Base-by-base conservation (phyloP, 2,888 invertebrate genomes). In the Masnerella sp. region DNA sequence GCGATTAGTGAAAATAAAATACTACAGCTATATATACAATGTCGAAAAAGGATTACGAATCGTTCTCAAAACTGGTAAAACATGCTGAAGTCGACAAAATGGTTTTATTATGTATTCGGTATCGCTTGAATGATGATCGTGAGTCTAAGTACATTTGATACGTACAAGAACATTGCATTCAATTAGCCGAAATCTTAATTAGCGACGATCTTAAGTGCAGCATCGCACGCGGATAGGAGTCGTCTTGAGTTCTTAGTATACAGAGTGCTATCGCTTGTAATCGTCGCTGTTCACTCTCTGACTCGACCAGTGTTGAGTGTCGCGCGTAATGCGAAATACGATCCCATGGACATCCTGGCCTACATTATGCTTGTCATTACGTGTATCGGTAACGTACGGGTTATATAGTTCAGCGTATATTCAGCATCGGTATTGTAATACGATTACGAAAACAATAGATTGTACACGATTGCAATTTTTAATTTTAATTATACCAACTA, bases 291-390 rank as follows among this genome's bases (percentile, higher is more conserved):
- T 85, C 84, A 79, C 80, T 82, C 81, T 83, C 81, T 80, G 83
- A 82, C 77, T 82, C 77, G 78, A 72, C 58, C 77, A 81, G 86
- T 86, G 82, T 86, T 84, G 80, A 83, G 85, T 87, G 82, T 86
- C 85, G 84, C 86, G 75, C 81, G 82, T 83, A 85, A 82, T 81
- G 81, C 83, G 87, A 87, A 87, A 87, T 86, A 83, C 78, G 85
- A 87, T 83, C 81, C 79, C 79, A 79, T 81, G 82, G 83, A 84
- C 84, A 84, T 85, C 83, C 87, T 86, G 85, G 84, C 85, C 86
- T 86, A 86, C 85, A 87, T 86, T 81, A n/a, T n/a, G 83, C 81
- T 75, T 79, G 78, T 80, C 84, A 80, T 82, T 81, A 81, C 80
- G 64, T 52, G 65, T 47, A 59, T 74, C 68, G 68, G 58, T 64